phyloP scores from a whole-genome alignment of 2,888 invertebrate genomes.

The Leptinotarsa juncta region DNA sequence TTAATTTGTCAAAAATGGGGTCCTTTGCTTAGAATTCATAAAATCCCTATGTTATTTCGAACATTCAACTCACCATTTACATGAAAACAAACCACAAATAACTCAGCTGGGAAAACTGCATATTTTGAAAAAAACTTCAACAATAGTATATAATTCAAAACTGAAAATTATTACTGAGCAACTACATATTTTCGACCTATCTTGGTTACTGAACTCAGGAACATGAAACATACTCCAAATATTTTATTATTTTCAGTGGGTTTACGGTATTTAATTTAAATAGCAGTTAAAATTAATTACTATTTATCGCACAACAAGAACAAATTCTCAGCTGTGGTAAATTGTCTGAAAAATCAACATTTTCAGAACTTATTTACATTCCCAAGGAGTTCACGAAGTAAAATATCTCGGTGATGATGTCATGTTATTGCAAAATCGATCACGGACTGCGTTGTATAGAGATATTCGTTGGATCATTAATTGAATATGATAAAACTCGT shows the following conservation, averaged over 20 bases:
- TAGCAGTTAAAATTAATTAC: slow-evolving; percentile 18
- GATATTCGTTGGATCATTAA: neutral
- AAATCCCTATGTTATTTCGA: too few species aligned
- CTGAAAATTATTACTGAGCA: neutral
- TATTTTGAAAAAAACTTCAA: too few species aligned
- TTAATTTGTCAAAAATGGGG: too few species aligned
- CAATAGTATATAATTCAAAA: neutral
- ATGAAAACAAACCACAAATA: too few species aligned
- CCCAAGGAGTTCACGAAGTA: slow-evolving; percentile 19
- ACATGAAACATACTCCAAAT: neutral
- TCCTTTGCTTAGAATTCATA: too few species aligned
- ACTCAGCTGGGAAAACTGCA: too few species aligned
- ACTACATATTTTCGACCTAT: neutral
- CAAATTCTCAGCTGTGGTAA: slow-evolving; percentile 25
- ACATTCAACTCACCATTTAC: too few species aligned
- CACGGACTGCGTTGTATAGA: slow-evolving; percentile 22
- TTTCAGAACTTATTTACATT: slow-evolving; percentile 40
- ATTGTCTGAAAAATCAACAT: slow-evolving; percentile 30
- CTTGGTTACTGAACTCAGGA: neutral
- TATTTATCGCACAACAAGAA: slow-evolving; percentile 11
- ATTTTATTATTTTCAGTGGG: neutral
- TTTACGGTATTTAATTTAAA: neutral
- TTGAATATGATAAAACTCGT: neutral
- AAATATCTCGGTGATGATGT: slow-evolving; percentile 37
- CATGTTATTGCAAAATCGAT: slow-evolving; percentile 35